Evolutionary conservation across 2,113 vertebrate species (phyloP), one percentile per base, ranked within the genome.

Genomic region (Pseudorhombus dupliciocellatus): DNA sequence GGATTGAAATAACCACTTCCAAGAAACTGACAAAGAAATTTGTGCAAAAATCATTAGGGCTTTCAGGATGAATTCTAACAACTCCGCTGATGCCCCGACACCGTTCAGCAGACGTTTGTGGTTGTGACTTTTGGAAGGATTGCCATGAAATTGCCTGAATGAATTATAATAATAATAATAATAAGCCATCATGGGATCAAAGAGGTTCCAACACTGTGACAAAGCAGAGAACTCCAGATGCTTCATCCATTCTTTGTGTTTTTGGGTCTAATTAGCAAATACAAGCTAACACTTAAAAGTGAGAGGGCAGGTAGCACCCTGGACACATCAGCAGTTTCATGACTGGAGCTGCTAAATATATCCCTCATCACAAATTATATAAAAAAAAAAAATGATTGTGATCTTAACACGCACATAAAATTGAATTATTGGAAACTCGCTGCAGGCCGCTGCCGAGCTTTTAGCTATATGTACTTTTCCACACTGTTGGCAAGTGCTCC

Each of bases 401-500:
- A 67, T 67, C 31, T 25, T 42, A 40, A 44, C 11, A 48, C n/a
- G 11, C 25, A 37, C 16, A 57, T 57, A 58, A 70, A 74, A 65
- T 61, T 7, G 2, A 53, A 74, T 73, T 14, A 57, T 24, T 71
- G 42, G 68, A 72, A 11, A 79, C 44, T 70, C 52, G 50, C 72
- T 68, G 57, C 28, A 63, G 73, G 51, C 60, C 4, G 2, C 28
- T 44, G 66, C 69, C 66, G 66, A 42, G 56, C 67, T 60, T 72
- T 28, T 11, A 77, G 37, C 24, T 66, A 55, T 80, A 46, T 4
- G 53, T 54, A n/a, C 59, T 79, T 83, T 89, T 86, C 77, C 77
- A 81, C 73, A 83, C 81, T 72, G 1, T 22, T 70, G 70, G 69
- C 69, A 50, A 44, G 37, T 26, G 1, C 28, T 54, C 30, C 26